Conservation (phyloP, 1,140 invertebrate genomes). For the Lepidotrigona ventralis region DNA sequence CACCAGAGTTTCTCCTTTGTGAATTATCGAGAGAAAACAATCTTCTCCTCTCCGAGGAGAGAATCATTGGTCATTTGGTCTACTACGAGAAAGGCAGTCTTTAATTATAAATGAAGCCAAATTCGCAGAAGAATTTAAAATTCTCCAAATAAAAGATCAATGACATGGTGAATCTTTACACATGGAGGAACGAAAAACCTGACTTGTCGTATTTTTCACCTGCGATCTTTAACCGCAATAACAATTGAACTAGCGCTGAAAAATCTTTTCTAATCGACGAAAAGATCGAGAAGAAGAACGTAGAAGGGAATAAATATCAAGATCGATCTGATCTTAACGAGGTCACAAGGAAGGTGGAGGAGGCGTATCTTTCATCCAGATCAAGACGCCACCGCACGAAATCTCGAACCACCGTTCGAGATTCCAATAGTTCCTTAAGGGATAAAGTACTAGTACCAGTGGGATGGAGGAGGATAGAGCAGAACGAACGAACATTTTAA, state of each 20-base stretch:
- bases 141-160: no score
- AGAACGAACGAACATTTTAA: conserved; percentile 54
- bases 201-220: background rate
- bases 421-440: conserved; percentile 47
- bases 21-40: background rate
- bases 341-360: background rate
- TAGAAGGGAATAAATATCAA: conserved; percentile 1
- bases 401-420: background rate
- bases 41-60: no score
- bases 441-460: background rate
- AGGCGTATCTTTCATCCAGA: conserved; percentile 28
- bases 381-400: conserved; percentile 18
- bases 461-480: background rate
- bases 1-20: no score
- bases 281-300: background rate
- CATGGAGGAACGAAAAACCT: background rate
- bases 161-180: background rate
- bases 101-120: no score
- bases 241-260: background rate
- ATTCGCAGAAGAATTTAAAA: no score
- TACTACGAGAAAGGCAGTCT: no score
- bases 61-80: no score
- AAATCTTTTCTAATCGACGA: background rate
- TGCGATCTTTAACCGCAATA: background rate
- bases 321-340: conserved; percentile 26